Conservation (phyloP, 53 echinoderm and acorn worm genomes). For the Arbacia lixula region DNA sequence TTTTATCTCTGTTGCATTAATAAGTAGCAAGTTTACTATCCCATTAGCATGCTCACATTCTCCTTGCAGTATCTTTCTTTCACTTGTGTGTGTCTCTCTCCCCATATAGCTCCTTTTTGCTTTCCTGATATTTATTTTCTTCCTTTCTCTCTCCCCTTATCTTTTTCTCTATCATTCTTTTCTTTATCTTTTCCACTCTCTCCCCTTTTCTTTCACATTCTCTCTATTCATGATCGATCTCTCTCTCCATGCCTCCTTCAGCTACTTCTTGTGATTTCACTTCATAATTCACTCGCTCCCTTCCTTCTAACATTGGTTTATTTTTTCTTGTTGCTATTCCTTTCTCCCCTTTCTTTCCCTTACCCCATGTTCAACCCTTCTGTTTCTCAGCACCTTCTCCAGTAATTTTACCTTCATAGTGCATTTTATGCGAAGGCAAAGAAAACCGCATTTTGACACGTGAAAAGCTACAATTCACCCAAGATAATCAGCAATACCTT, state of each 20-base stretch:
- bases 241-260: not conserved
- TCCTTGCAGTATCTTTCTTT: too few species aligned
- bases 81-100: too few species aligned
- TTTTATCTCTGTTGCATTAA: too few species aligned
- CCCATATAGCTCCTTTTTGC: too few species aligned
- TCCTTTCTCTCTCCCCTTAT: not conserved
- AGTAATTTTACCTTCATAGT: not conserved
- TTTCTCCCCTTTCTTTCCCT: not conserved
- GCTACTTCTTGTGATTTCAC: too few species aligned
- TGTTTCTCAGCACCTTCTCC: not conserved
- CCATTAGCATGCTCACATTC: too few species aligned
- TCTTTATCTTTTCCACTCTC: not conserved
- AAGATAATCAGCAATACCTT: too few species aligned
- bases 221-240: not conserved
- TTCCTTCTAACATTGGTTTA: not conserved
- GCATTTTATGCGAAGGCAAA: too few species aligned
- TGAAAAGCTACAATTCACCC: too few species aligned
- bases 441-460: too few species aligned
- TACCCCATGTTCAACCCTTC: not conserved
- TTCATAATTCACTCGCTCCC: too few species aligned
- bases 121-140: not conserved
- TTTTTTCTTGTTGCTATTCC: not conserved
- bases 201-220: not conserved
- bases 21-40: too few species aligned
- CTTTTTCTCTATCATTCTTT: not conserved